Evolutionary conservation across 2,113 vertebrate species (phyloP).

Genomic region (Apaloderma vittatum): DNA sequence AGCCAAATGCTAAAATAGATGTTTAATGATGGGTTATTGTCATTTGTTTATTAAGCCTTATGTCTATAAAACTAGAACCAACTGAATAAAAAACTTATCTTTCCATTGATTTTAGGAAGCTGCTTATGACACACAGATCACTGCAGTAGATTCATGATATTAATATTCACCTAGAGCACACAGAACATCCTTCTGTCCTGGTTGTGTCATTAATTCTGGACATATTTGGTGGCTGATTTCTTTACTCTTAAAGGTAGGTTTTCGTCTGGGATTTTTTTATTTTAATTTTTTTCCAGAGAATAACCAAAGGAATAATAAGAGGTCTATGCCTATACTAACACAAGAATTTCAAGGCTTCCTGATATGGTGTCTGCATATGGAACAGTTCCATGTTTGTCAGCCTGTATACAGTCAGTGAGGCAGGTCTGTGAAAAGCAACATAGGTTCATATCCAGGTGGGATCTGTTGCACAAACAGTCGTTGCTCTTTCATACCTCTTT

Average conservation of each 20-base stretch:
- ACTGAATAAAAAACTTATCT: background rate
- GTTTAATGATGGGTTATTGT: background rate
- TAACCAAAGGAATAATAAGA: background rate
- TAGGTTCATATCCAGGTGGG: background rate
- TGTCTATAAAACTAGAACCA: background rate
- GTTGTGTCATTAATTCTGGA: background rate
- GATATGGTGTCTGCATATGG: fast-evolving
- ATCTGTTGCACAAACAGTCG: background rate
- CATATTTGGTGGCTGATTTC: background rate
- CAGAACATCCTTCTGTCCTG: background rate
- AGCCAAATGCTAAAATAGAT: background rate
- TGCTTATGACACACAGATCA: background rate
- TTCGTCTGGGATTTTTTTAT: background rate
- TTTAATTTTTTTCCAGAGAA: fast-evolving
- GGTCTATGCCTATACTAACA: background rate
- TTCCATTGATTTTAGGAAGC: background rate
- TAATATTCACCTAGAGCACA: background rate
- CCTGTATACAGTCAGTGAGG: background rate
- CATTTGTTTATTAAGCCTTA: background rate
- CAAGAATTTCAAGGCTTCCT: background rate
- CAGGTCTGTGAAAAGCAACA: background rate
- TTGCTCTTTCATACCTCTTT: background rate
- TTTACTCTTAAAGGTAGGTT: background rate
- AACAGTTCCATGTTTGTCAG: background rate
- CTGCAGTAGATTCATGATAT: background rate